Evolutionary conservation across 1,140 invertebrate genomes (phyloP), one percentile per base, ranked within the genome.

Genomic region (Mizuhopecten yessoensis): DNA sequence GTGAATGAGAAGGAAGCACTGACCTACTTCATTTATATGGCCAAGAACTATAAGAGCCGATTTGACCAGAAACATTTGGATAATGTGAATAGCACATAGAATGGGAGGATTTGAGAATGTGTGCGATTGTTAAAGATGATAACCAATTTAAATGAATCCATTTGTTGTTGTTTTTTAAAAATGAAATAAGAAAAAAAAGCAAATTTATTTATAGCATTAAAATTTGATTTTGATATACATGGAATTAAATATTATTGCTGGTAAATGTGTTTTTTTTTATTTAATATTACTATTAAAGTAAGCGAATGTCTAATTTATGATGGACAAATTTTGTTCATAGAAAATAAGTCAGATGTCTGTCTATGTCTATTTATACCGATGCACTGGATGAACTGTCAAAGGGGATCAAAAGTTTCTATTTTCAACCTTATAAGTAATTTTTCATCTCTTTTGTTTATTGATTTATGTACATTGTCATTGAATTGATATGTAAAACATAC

Each of bases 21-120:
- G 23, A 99, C 99, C n/a, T 99, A 98, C 95, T 99, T 99, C 96
- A 98, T 99, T 93, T 99, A 99, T 95, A 99, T 98, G 96, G 98
- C 99, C 0, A 99, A 99, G 97, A 98, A 98, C 90, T 99, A 99
- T 97, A 98, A 98, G 91, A 96, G 95, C 90, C 42, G 94, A 89
- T 94, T 95, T 91, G 95, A 96, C 92, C 95, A 96, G 92, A 95
- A 96, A 91, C 92, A 94, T 90, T 92, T 93, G n/a, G 95, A 95
- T 75, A 90, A 91, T 86, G 87, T 86, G 33, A 88, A 87, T 86
- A 49, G 49, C 57, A 75, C 57, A 75, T 75, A 75, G 20, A 23
- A 87, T 36, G 87, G n/a, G 87, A 87, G 87, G 87, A 34, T 17
- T 87, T 87, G 87, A n/a, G 29, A 87, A 87, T 36, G 23, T 87